phyloP scores from a whole-genome alignment of 2,888 invertebrate genomes.

The Anarsia innoxiella region DNA sequence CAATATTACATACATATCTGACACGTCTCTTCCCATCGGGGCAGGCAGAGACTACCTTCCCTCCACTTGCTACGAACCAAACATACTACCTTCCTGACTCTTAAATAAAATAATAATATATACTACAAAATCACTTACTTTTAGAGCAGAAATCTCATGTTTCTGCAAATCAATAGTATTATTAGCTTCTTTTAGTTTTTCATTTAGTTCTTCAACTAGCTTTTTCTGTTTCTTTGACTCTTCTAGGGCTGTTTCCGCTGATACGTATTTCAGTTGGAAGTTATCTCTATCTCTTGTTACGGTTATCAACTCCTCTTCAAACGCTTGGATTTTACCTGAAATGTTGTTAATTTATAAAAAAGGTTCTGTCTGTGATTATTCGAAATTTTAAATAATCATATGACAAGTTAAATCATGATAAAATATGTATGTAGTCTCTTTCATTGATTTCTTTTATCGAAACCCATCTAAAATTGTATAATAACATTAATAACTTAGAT shows the following conservation, averaged over 20 bases:
- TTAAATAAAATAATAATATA: too few species aligned
- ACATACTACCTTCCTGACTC: too few species aligned
- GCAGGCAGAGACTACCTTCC: too few species aligned
- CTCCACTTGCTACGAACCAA: too few species aligned
- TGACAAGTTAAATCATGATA: background rate
- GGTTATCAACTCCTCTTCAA: constrained; percentile 63
- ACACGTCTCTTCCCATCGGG: too few species aligned
- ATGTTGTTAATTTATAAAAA: background rate
- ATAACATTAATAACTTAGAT: too few species aligned
- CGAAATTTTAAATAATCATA: background rate
- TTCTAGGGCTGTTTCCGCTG: constrained; percentile 65
- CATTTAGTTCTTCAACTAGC: constrained; percentile 67
- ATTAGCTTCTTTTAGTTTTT: constrained; percentile 52
- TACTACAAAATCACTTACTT: constrained; percentile 42
- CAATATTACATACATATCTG: too few species aligned
- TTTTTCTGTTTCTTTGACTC: constrained; percentile 75
- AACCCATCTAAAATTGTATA: too few species aligned
- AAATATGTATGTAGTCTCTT: background rate
- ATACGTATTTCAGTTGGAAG: constrained; percentile 63
- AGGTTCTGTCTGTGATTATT: background rate
- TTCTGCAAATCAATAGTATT: constrained; percentile 62
- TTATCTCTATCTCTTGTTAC: constrained; percentile 62
- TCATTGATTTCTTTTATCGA: too few species aligned
- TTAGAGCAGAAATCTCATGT: constrained; percentile 58
- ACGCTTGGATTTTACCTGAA: constrained; percentile 57